Conservation (phyloP, 2,797 vertebrate genomes). For the Erpetoichthys calabaricus region DNA sequence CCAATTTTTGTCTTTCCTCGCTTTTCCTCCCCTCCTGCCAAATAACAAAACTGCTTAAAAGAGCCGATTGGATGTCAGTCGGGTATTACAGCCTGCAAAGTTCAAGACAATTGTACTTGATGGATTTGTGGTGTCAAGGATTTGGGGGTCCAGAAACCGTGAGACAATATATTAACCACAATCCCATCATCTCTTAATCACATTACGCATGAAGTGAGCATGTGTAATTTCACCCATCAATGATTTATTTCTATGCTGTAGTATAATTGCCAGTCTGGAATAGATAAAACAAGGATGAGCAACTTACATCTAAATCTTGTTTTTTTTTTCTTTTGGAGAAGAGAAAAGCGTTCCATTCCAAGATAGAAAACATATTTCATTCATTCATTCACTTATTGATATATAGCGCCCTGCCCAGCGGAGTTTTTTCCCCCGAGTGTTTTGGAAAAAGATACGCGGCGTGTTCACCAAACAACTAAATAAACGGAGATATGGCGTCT, state of each 20-base stretch:
- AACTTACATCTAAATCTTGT: no score
- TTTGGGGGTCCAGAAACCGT: slow-evolving; percentile 39
- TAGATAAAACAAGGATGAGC: slow-evolving; percentile 6
- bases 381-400: no score
- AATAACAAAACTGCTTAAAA: slow-evolving; percentile 11
- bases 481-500: no score
- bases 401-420: no score
- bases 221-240: slow-evolving; percentile 59
- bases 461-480: no score
- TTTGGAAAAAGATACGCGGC: no score
- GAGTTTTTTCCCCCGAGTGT: no score
- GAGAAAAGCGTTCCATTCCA: no score
- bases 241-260: slow-evolving; percentile 55
- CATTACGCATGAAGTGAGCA: slow-evolving; percentile 56
- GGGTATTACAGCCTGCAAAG: slow-evolving; percentile 27
- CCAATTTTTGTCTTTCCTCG: slow-evolving; percentile 21
- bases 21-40: slow-evolving; percentile 16
- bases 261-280: slow-evolving; percentile 41
- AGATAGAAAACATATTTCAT: no score
- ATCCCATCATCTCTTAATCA: slow-evolving; percentile 61
- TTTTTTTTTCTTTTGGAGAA: no score
- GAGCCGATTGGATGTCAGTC: slow-evolving; percentile 16
- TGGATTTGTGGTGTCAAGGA: slow-evolving; percentile 44
- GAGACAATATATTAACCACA: slow-evolving; percentile 49
- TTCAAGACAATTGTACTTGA: slow-evolving; percentile 39